These are phyloP conservation scores for Valencia hispanica DNA, from an alignment of 2,797 vertebrate genomes.

Conservation along the genomic window DNA sequence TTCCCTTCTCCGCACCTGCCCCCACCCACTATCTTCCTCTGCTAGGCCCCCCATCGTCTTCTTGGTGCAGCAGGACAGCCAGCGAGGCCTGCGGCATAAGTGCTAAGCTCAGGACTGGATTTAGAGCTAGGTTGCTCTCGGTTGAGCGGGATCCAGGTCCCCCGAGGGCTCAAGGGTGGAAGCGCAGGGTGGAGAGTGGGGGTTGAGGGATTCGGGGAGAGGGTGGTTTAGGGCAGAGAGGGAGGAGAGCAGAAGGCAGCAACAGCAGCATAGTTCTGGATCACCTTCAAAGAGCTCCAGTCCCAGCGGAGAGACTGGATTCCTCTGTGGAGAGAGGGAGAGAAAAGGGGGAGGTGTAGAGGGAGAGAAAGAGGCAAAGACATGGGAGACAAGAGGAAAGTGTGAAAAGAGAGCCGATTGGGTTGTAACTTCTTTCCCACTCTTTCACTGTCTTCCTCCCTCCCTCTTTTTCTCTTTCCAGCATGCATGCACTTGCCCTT, in stretches of 20 bases:
- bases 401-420: constrained; percentile 62
- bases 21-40: constrained; percentile 26
- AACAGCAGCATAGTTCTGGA: constrained; percentile 75
- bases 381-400: constrained; percentile 57
- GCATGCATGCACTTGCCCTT: constrained; percentile 82
- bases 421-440: constrained; percentile 58
- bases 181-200: constrained; percentile 40
- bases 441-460: constrained; percentile 44
- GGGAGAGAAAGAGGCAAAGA: constrained; percentile 49
- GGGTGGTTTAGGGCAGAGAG: constrained; percentile 38
- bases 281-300: constrained; percentile 82
- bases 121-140: constrained; percentile 68
- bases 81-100: constrained; percentile 67
- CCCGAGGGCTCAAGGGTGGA: constrained; percentile 63
- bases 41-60: constrained; percentile 53
- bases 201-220: constrained; percentile 9
- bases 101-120: constrained; percentile 70
- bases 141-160: constrained; percentile 74
- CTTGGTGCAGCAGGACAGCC: constrained; percentile 60
- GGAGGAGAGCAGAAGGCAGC: constrained; percentile 61
- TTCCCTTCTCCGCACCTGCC: constrained; percentile 9
- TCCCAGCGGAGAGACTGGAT: constrained; percentile 76
- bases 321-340: constrained; percentile 71
- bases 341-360: constrained; percentile 50
- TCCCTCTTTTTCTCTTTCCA: constrained; percentile 35